phyloP scores from a whole-genome alignment of 1,140 invertebrate genomes.

The Hyles euphorbiae region DNA sequence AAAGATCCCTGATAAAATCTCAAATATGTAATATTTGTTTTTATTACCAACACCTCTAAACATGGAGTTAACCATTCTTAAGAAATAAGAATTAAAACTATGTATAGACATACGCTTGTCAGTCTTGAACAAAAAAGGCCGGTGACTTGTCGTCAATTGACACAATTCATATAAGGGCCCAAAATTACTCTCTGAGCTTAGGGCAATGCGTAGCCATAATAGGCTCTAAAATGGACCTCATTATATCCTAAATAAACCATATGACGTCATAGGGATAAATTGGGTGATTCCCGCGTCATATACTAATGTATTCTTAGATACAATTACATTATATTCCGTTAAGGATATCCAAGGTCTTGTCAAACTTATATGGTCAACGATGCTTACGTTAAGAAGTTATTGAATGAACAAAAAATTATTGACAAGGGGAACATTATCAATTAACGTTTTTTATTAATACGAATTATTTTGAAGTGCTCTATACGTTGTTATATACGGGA shows the following conservation, averaged over 20 bases:
- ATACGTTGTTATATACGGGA: too few relatives aligned
- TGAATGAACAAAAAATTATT: too few relatives aligned
- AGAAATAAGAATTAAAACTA: too few relatives aligned
- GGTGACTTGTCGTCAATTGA: conserved; percentile 3
- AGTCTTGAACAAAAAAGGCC: neutral
- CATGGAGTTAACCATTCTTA: too few relatives aligned
- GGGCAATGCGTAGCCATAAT: conserved; percentile 21
- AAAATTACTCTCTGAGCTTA: conserved; percentile 9
- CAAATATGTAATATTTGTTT: too few relatives aligned
- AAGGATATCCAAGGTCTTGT: conserved; percentile 47
- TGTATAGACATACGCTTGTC: too few relatives aligned
- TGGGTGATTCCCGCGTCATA: conserved; percentile 55
- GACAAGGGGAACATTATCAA: too few relatives aligned
- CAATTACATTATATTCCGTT: conserved; percentile 45
- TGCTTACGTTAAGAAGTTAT: conserved; percentile 16
- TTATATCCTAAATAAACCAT: conserved; percentile 26
- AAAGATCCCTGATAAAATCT: too few relatives aligned
- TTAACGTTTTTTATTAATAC: too few relatives aligned
- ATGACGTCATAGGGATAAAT: conserved; percentile 62
- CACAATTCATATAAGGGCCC: conserved; percentile 14
- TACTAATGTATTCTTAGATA: conserved; percentile 43
- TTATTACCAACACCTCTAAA: too few relatives aligned
- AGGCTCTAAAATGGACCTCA: conserved; percentile 25
- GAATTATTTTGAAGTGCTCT: too few relatives aligned
- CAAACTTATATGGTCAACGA: conserved; percentile 41